Base-by-base conservation (phyloP, 2,113 vertebrate genomes). In the Hypomesus transpacificus region DNA sequence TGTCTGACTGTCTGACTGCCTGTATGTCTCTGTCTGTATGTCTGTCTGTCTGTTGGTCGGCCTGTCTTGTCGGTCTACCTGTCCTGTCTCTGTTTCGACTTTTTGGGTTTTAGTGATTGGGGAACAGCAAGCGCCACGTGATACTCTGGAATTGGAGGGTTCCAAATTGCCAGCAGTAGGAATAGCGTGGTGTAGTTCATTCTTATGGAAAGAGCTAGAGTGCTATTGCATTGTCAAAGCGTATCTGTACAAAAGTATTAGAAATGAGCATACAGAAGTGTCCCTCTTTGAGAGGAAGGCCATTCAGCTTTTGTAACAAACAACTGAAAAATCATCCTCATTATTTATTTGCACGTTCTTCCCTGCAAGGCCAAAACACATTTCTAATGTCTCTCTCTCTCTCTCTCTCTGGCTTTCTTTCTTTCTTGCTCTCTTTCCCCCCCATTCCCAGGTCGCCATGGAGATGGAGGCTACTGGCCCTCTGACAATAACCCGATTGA, bases 401-500 rank as follows among this genome's bases (percentile, higher is more conserved):
- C 59, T 1, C 1, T 57, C 16, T 20, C 71, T 7, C 28, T 65
- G 4, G 21, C 62, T 20, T 22, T 46, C 4, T 9, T 5, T 8
- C 17, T 18, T 5, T 46, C 28, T 39, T 53, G 59, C 75, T 31
- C 72, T 46, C 18, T 54, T 21, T 71, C 68, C 39, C 70, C 78
- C 58, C 69, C 34, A 31, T 79, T 71, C 64, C 66, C 86, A 98
- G 96, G 96, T 91, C 94, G 95, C 65, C 95, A 97, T 68, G 95
- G 94, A 85, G 96, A 98, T 75, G 92, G 95, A 31, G 68, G 84
- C 69, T 97, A 91, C 84, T 98, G 96, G 96, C 93, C 95, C 0
- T 90, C 95, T 68, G 96, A 97, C 84, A 94, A 90, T 76, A 96
- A 95, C 84, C 87, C 92, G 74, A 93, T 97, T 53, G 96, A 98